Percentiles rank a stretch among this genome's conserved stretches.
phyloP scores from a whole-genome alignment of 2,113 vertebrate genomes.

The Silurus glanis region DNA sequence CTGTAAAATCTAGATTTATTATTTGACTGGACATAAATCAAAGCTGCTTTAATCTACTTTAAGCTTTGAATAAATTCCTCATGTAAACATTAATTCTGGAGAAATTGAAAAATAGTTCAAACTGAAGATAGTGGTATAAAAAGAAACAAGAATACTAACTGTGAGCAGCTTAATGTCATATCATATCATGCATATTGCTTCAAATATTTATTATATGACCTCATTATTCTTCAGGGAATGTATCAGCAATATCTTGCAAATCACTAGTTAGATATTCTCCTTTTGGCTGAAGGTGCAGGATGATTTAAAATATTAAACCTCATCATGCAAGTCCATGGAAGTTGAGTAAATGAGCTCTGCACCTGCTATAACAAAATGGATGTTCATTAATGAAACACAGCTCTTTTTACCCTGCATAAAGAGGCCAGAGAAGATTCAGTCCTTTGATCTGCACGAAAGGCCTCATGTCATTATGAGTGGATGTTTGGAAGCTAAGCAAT shows the following conservation, averaged over 20 bases:
- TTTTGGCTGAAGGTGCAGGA: slow-evolving; percentile 18
- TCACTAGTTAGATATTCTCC: slow-evolving; percentile 10
- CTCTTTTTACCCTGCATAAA: slow-evolving; percentile 56
- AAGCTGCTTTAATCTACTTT: not conserved
- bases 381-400: slow-evolving; percentile 39
- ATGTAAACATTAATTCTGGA: not conserved
- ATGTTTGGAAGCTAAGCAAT: slow-evolving; percentile 46
- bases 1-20: not conserved
- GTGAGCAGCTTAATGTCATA: not conserved
- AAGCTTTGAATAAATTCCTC: not conserved
- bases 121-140: not conserved
- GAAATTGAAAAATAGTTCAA: not conserved
- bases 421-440: slow-evolving; percentile 44
- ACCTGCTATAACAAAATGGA: slow-evolving; percentile 53
- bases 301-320: slow-evolving; percentile 32
- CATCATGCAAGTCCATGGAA: slow-evolving; percentile 10
- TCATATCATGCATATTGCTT: not conserved
- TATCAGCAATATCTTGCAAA: not conserved
- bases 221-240: not conserved
- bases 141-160: not conserved
- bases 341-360: slow-evolving; percentile 36
- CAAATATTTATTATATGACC: slow-evolving; percentile 18
- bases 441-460: slow-evolving; percentile 57
- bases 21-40: not conserved
- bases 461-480: slow-evolving; percentile 74